These are phyloP conservation scores for Acanthornis magna DNA, from an alignment of 2,797 vertebrate species.

Conservation along the genomic window DNA sequence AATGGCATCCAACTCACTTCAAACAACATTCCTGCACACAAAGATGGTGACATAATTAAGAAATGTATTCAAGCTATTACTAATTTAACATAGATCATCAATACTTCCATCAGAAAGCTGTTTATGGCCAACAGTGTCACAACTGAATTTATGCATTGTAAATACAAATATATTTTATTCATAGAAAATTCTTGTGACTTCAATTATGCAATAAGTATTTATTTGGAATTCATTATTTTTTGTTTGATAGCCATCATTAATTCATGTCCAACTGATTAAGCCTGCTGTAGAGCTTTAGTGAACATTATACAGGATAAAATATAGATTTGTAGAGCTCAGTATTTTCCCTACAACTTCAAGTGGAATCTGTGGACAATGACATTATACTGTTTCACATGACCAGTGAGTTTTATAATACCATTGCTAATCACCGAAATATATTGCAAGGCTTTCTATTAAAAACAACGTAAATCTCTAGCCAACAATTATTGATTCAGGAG, in stretches of 20 bases:
- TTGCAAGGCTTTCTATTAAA: neutral
- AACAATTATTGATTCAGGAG: neutral
- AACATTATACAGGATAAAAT: conserved; percentile 71
- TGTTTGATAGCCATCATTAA: conserved; percentile 80
- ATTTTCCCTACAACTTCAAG: conserved; percentile 42
- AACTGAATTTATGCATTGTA: conserved; percentile 71
- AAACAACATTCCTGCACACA: conserved; percentile 37
- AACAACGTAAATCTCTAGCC: neutral
- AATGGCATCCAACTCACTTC: conserved; percentile 59
- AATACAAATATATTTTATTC: conserved; percentile 83
- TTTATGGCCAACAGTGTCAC: conserved; percentile 60
- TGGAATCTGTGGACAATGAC: neutral
- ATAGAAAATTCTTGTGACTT: conserved; percentile 75
- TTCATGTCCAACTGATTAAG: conserved; percentile 79
- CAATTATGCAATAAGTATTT: conserved; percentile 81
- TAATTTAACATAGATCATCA: conserved; percentile 76
- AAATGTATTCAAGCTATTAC: conserved; percentile 76
- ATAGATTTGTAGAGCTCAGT: conserved; percentile 54
- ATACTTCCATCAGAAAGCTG: conserved; percentile 68
- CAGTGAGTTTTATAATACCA: neutral
- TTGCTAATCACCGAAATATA: neutral
- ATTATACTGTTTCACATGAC: neutral
- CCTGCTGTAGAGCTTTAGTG: conserved; percentile 67
- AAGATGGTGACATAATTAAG: conserved; percentile 70
- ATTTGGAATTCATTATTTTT: conserved; percentile 75